Evolutionary conservation across 2,113 vertebrate species (phyloP), one percentile per base, ranked within the genome.

Genomic region (Atrichornis clamosus): DNA sequence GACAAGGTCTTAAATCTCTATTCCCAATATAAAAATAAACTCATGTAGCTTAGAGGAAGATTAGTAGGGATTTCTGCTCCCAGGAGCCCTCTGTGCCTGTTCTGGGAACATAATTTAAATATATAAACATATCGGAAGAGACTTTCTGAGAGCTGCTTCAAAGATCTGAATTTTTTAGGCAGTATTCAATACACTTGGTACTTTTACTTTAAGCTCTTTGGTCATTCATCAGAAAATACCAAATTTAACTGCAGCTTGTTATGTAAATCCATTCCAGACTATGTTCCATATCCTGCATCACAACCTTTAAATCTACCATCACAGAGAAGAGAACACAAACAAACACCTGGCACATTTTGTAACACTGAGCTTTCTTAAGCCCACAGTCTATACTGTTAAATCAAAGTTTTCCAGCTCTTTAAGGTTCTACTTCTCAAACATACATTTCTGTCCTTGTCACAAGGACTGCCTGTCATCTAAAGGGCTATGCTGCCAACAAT

Each of bases 221-320:
- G 86, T 78, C 47, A 87, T 74, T 81, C 24, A 81, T 84, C 68
- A 92, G 47, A 87, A 92, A 81, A 74, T n/a, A 70, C 11, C 27
- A 68, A 78, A 84, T 92, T 81, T 92, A 94, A 95, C 56, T 87
- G 80, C 69, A 78, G 35, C 24, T 91, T 89, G 9, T 89, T 82
- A 95, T 7, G 22, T 58, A 94, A 96, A 95, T 82, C 74, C 32
- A 75, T 26, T 15, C 15, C 73, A 84, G 56, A 27, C 42, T 70
- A 10, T 24, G 28, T 80, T 91, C 64, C 69, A 52, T 30, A 64
- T 42, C 11, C 47, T 67, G 21, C 17, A 73, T 35, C 70, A 76
- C 58, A 79, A 39, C 13, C 58, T 84, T 74, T 83, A 94, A 74
- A 88, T 78, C 23, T 77, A 50, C 44, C 19, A 52, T 24, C 64